Conservation (phyloP, 2,113 vertebrate genomes). For the Corythaeola cristata region DNA sequence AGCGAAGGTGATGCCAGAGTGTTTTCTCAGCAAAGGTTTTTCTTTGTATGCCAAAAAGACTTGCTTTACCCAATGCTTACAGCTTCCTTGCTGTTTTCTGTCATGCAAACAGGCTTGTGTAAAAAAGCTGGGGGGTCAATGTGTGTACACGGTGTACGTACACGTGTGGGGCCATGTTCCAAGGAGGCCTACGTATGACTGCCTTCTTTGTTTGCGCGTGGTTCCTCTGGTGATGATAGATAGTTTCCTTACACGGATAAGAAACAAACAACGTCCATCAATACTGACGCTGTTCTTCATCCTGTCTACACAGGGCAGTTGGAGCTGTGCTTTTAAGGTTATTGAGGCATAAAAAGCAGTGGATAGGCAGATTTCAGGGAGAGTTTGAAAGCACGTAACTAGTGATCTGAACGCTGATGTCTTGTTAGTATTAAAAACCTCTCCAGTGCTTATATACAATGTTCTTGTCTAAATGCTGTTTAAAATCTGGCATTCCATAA, state of each 20-base stretch:
- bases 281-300: not conserved
- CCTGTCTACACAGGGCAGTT: not conserved
- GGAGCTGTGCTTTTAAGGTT: not conserved
- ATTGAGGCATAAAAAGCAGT: not conserved
- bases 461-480: not conserved
- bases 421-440: not conserved
- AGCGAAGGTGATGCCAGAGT: accelerated
- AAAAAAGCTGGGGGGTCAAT: not conserved
- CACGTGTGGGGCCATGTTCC: accelerated
- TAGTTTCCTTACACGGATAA: not conserved
- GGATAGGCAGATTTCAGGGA: not conserved
- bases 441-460: not conserved
- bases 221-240: not conserved
- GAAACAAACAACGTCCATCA: not conserved
- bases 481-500: not conserved
- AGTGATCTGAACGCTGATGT: not conserved
- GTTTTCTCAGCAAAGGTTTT: not conserved
- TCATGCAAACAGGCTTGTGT: not conserved
- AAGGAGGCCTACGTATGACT: not conserved
- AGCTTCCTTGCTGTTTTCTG: not conserved
- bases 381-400: not conserved
- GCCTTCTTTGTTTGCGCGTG: not conserved
- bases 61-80: not conserved
- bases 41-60: not conserved
- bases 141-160: accelerated